phyloP scores from a whole-genome alignment of 2,797 vertebrate species.

The Acipenser oxyrinchus region DNA sequence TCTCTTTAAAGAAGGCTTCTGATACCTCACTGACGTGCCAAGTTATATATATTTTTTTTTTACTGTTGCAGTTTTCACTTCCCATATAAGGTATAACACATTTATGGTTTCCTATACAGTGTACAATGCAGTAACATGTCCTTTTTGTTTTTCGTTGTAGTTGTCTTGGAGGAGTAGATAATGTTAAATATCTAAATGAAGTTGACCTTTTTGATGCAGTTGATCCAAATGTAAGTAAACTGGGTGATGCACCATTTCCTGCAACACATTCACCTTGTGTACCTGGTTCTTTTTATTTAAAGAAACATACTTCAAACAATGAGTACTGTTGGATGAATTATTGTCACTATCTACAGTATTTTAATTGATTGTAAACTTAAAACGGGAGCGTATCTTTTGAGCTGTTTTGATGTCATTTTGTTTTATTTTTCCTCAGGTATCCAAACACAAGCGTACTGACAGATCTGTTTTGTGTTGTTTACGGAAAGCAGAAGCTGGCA shows the following conservation, averaged over 20 bases:
- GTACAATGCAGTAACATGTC: background rate
- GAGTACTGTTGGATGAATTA: background rate
- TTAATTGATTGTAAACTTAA: background rate
- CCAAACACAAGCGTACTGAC: conserved; percentile 94
- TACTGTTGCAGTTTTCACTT: too few species aligned
- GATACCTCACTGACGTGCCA: too few species aligned
- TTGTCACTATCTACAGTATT: background rate
- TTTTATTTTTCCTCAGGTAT: conserved; percentile 59
- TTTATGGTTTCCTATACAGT: too few species aligned
- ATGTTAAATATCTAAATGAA: conserved; percentile 85
- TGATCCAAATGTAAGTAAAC: conserved; percentile 81
- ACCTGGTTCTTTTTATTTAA: too few species aligned
- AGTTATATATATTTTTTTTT: too few species aligned
- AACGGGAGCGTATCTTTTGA: too few species aligned
- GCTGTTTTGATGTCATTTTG: background rate
- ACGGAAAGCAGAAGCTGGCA: conserved; percentile 88
- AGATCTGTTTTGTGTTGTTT: conserved; percentile 90
- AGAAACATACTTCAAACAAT: too few species aligned
- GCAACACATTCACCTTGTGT: background rate
- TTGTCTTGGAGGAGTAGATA: conserved; percentile 85
- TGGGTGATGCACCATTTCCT: background rate
- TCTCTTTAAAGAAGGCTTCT: too few species aligned
- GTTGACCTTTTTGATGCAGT: conserved; percentile 92
- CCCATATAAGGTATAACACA: too few species aligned
- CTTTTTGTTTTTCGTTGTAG: conserved; percentile 41